Percentiles rank a stretch among this genome's conserved stretches.
Evolutionary conservation across 2,888 invertebrate species (phyloP).

Genomic region (Pristionchus entomophagus): DNA sequence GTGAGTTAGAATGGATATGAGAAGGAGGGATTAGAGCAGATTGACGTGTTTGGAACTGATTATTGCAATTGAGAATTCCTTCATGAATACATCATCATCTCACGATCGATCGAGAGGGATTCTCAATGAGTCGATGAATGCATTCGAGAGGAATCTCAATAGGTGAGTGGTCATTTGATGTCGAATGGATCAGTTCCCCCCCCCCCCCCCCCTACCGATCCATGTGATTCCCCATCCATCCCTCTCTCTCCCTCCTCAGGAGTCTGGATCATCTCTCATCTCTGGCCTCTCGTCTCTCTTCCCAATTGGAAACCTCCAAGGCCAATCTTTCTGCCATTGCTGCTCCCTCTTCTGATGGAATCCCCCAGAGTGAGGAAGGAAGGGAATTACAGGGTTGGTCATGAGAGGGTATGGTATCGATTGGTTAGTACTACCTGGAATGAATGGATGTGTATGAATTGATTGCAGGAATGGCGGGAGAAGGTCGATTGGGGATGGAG

Average conservation of each 20-base stretch:
- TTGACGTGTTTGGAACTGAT: neutral
- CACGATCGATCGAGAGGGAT: neutral
- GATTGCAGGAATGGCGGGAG: neutral
- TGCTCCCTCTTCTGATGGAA: neutral
- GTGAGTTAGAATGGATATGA: no score
- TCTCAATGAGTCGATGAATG: conserved; percentile 37
- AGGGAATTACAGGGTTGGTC: neutral
- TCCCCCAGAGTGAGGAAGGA: neutral
- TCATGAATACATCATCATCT: neutral
- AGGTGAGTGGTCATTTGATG: neutral
- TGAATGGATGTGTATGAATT: neutral
- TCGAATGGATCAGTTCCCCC: neutral
- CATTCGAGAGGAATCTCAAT: conserved; percentile 30
- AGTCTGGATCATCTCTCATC: conserved; percentile 1
- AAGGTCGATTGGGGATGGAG: neutral
- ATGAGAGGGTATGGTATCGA: neutral
- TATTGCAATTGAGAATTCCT: neutral
- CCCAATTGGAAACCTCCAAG: conserved; percentile 14
- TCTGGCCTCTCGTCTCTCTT: conserved; percentile 18
- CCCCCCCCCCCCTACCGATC: neutral
- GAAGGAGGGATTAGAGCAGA: neutral
- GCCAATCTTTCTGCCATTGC: conserved; percentile 9
- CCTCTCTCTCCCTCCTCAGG: neutral
- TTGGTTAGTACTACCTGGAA: no score
- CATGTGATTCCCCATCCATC: neutral